Conservation (phyloP, 30 jellyfish, hydroid and myxozoan species). For the Aurelia aurita complex sp. Pacific region DNA sequence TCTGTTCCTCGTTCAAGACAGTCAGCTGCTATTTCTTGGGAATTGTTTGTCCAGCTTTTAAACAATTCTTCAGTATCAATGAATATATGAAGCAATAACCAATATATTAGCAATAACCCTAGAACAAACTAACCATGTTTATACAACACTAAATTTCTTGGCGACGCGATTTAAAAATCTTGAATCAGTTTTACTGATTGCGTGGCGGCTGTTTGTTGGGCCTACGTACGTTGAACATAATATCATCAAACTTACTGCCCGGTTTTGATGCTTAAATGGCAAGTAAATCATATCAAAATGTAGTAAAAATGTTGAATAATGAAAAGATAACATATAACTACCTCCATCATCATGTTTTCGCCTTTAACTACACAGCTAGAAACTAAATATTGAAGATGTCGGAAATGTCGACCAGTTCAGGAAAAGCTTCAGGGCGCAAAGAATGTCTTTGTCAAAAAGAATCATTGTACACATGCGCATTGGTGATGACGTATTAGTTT, state of each 20-base stretch:
- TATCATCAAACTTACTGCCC: not conserved
- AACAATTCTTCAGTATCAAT: no score
- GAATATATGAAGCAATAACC: no score
- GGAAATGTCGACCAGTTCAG: constrained; percentile 28
- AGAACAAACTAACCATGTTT: no score
- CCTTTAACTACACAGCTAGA: constrained; percentile 24
- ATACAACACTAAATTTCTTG: no score
- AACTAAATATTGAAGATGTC: not conserved
- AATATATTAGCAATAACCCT: no score
- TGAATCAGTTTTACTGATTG: no score
- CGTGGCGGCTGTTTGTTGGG: constrained; percentile 1
- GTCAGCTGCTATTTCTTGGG: no score
- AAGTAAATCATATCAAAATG: not conserved
- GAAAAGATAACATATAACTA: not conserved
- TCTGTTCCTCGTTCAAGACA: no score
- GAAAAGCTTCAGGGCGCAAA: constrained; percentile 11
- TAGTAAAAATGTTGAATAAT: not conserved
- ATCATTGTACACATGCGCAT: constrained; percentile 40
- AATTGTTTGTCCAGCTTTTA: no score
- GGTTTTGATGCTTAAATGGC: not conserved
- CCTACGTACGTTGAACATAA: constrained; percentile 5
- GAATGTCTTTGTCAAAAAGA: constrained; percentile 32
- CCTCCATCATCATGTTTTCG: constrained; percentile 38
- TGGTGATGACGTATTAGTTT: not conserved
- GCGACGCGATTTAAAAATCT: no score